phyloP scores from a whole-genome alignment of 2,113 vertebrate species.

The Oreochromis spilurus region DNA sequence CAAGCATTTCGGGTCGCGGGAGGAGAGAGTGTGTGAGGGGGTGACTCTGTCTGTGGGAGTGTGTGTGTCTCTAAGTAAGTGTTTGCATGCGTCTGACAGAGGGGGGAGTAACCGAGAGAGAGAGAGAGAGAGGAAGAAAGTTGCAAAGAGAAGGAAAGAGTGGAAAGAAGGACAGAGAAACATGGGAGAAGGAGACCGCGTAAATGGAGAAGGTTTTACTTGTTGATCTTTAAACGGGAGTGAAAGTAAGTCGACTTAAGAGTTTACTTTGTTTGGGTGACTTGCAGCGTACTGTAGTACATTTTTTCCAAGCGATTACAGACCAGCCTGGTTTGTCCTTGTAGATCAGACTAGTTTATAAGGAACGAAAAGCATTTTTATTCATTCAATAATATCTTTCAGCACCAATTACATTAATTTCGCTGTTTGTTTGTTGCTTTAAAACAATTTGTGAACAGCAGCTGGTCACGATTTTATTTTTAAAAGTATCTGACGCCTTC shows the following conservation, averaged over 20 bases:
- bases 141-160: constrained; percentile 38
- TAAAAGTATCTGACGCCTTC: background rate
- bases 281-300: background rate
- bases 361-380: background rate
- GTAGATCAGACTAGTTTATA: background rate
- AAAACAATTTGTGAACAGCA: background rate
- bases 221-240: constrained; percentile 21
- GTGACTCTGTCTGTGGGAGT: constrained; percentile 60
- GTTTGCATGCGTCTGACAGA: constrained; percentile 62
- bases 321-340: background rate
- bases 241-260: constrained; percentile 51
- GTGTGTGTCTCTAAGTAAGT: constrained; percentile 50
- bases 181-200: constrained; percentile 1
- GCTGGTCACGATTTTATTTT: background rate
- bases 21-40: constrained; percentile 69
- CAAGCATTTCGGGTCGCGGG: constrained; percentile 76
- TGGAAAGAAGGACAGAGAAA: constrained; percentile 3
- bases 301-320: background rate
- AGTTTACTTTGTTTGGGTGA: background rate
- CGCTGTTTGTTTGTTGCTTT: background rate
- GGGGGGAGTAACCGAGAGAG: constrained; percentile 52
- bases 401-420: background rate
- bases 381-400: background rate
- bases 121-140: constrained; percentile 56
- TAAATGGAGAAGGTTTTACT: constrained; percentile 40